Evolutionary conservation across 2,113 vertebrate genomes (phyloP), one percentile per base, ranked within the genome.

Genomic region (Labeo rohita): DNA sequence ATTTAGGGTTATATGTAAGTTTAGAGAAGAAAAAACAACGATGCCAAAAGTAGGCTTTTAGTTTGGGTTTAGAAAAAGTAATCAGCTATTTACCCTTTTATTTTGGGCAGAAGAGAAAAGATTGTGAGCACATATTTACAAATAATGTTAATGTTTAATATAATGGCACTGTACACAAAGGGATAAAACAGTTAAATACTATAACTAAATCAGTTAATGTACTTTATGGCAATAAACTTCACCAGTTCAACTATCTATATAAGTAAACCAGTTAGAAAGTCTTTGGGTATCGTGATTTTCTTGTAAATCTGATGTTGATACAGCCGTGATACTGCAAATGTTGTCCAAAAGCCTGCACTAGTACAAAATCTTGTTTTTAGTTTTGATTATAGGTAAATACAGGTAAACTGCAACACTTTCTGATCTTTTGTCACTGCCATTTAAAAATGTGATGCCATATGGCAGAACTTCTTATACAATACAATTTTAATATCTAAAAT

Each of bases 141-240:
- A 15, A 65, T 15, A 18, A 68, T 49, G 16, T 68, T 50, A 34
- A 66, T 36, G 45, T 68, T 47, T 82, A 36, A n/a, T 49, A 39
- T 36, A 70, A 66, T 50, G 15, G 65, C 70, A 52, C 80, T 70
- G 15, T 70, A 82, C 43, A 47, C 56, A 49, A 79, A 61, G 56
- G 12, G 78, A 79, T n/a, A 16, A 80, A 47, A 45, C 12, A 8
- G 21, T 12, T 59, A 9, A 45, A 80, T 47, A 23, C 36, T 73
- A 47, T 47, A 47, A n/a, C 45, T n/a, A n/a, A 74, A n/a, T 74
- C 10, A 47, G 43, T 47, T 47, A 1, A 47, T 74, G 23, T 23
- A 23, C 43, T 74, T 74, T 47, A 74, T 7, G 21, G 21, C 11
- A 49, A 12, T 7, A 23, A 23, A 28, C 21, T 47, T 63, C 16